Evolutionary conservation across 2,797 vertebrate species (phyloP), one percentile per base, ranked within the genome.

Genomic region (Rhynchotus rufescens): DNA sequence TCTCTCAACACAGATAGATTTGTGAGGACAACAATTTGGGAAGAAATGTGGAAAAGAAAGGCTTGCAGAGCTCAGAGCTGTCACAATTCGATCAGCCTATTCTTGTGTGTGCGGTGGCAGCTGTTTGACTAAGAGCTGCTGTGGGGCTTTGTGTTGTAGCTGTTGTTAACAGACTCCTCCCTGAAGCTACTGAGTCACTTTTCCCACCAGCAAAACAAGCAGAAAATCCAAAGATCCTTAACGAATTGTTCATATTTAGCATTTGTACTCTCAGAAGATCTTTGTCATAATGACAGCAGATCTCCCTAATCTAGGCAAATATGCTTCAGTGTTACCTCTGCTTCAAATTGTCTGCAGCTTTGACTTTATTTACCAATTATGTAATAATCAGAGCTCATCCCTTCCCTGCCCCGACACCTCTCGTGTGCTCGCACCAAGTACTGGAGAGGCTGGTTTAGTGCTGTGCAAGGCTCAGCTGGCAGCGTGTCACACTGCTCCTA

Each of bases 31-130:
- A 91, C 81, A 90, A 94, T 92, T 89, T 89, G 86, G 82, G 91
- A 87, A 87, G 88, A 96, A 94, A 91, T 78, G 88, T 90, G 79
- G 81, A 75, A 74, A 75, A 88, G 38, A 83, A 92, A 90, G 23
- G 69, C 81, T 86, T 93, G 47, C 79, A 93, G 76, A 92, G 95
- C 92, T 96, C 92, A 92, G 86, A 83, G 88, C 84, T 93, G 95
- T 95, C 91, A 94, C 88, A 95, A 96, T 94, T 96, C 92, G 90
- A 92, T 94, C 94, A 83, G 92, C 76, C 91, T 86, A 34, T 94
- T 90, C 68, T 87, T 84, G 86, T 84, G 86, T 88, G 56, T 91
- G 84, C 90, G 91, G 84, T 83, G 84, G 90, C 94, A 95, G 94
- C 94, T 95, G 93, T 95, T 96, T 90, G 76, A 91, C 86, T 93